phyloP scores from a whole-genome alignment of 1,140 invertebrate species.

The Dermatophagoides farinae region DNA sequence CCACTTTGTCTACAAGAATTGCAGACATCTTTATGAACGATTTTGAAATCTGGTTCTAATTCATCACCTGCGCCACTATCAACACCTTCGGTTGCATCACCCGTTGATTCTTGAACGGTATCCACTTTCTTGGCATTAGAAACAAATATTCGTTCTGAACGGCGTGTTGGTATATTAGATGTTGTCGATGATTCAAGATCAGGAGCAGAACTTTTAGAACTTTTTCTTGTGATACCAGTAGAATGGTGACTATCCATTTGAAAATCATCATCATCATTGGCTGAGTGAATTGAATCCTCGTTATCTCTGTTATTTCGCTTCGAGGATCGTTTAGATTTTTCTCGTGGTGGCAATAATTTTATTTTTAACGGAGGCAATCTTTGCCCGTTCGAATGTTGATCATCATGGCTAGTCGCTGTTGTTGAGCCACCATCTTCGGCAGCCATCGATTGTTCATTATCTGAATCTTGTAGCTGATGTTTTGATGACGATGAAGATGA shows the following conservation, averaged over 20 bases:
- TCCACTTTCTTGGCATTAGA: constrained; percentile 4
- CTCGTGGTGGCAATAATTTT: constrained; percentile 36
- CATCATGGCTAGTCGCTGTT: too few species aligned
- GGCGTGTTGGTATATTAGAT: constrained; percentile 33
- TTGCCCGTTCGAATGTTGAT: constrained; percentile 23
- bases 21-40: constrained; percentile 95
- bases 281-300: constrained; percentile 46
- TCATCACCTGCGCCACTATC: not conserved
- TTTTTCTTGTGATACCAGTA: not conserved
- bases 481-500: not conserved
- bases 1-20: constrained; percentile 98
- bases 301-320: constrained; percentile 42
- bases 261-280: constrained; percentile 51
- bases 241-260: constrained; percentile 45
- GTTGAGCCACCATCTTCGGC: not conserved
- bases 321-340: constrained; percentile 32
- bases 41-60: constrained; percentile 21
- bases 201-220: not conserved
- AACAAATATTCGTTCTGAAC: constrained; percentile 13
- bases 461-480: not conserved
- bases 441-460: not conserved
- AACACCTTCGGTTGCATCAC: not conserved
- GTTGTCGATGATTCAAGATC: not conserved
- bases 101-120: not conserved
- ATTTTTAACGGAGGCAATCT: constrained; percentile 73